Evolutionary conservation across 2,888 invertebrate genomes (phyloP).

Genomic region (Amaurobius ferox): DNA sequence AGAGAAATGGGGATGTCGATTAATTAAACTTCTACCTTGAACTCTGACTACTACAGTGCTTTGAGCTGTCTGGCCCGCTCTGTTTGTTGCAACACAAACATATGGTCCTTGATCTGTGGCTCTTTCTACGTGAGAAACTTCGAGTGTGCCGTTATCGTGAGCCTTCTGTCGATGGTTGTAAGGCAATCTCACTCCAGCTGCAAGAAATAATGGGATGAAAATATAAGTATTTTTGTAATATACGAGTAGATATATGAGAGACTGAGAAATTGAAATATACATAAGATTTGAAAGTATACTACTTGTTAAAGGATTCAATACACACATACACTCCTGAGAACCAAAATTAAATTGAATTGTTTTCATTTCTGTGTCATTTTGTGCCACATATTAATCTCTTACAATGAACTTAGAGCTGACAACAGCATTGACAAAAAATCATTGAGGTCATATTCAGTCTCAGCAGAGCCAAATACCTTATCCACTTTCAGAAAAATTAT

Average conservation of each 20-base stretch:
- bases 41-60: constrained; percentile 76
- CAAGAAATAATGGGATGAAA: constrained; percentile 11
- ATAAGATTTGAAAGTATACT: not conserved
- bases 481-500: no score
- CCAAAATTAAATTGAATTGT: no score
- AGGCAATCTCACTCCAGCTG: constrained; percentile 77
- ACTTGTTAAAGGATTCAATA: not conserved
- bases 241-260: not conserved
- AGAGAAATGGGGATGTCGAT: no score
- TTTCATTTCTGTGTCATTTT: no score
- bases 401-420: no score
- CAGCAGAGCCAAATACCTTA: no score
- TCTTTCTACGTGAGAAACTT: constrained; percentile 77
- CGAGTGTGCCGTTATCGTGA: constrained; percentile 77
- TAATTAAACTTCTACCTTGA: constrained; percentile 68
- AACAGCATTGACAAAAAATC: no score
- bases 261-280: not conserved
- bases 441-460: no score
- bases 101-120: constrained; percentile 78
- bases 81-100: constrained; percentile 77
- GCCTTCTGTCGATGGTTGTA: constrained; percentile 78
- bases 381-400: no score
- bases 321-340: not conserved
- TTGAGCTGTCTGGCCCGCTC: constrained; percentile 76
- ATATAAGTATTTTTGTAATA: not conserved